phyloP scores from a whole-genome alignment of 1,140 invertebrate genomes.

The Hyles euphorbiae region DNA sequence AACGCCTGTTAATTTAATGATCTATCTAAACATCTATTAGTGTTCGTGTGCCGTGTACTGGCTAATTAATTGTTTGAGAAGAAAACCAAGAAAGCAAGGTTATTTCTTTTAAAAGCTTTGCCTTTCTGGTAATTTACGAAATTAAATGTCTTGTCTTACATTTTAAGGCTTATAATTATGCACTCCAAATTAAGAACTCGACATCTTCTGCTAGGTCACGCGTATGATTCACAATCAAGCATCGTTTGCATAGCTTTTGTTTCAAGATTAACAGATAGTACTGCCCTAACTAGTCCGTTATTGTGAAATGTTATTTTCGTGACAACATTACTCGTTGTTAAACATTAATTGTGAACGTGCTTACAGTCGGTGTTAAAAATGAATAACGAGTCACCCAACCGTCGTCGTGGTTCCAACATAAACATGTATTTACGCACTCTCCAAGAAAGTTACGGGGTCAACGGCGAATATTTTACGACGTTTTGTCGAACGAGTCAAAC shows the following conservation, averaged over 20 bases:
- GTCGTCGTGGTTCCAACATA: constrained; percentile 6
- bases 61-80: too few species aligned
- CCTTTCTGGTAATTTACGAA: too few species aligned
- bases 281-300: constrained; percentile 7
- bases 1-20: neutral
- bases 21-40: too few species aligned
- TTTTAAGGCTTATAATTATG: too few species aligned
- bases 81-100: too few species aligned
- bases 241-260: neutral
- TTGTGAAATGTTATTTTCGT: constrained; percentile 19
- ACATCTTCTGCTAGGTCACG: neutral
- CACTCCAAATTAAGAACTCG: neutral
- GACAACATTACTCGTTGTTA: constrained; percentile 8
- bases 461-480: neutral
- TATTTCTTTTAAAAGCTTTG: too few species aligned
- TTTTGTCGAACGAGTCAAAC: too few species aligned
- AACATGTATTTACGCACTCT: constrained; percentile 1
- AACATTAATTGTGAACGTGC: constrained; percentile 1
- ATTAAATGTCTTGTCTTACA: too few species aligned
- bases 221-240: neutral
- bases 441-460: constrained; percentile 1
- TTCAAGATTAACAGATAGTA: constrained; percentile 1
- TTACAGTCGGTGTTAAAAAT: constrained; percentile 23
- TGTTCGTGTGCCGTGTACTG: too few species aligned
- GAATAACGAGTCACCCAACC: constrained; percentile 19